Percentiles rank a stretch among this genome's conserved stretches.
Evolutionary conservation across 2,113 vertebrate species (phyloP).

Genomic region (Calidris pugnax): DNA sequence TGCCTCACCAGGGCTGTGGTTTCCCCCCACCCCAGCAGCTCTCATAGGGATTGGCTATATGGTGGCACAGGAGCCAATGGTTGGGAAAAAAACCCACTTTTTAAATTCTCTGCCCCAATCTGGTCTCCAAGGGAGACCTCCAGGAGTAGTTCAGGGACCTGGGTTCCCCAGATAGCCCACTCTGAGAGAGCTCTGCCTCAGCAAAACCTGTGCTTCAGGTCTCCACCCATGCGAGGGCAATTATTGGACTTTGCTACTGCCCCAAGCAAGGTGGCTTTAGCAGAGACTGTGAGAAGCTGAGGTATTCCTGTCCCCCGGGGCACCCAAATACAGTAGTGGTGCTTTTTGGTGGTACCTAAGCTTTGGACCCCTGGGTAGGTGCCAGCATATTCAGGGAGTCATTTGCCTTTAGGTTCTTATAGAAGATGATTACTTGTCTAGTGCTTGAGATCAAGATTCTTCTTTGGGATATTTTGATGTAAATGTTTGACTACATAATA

Average conservation of each 20-base stretch:
- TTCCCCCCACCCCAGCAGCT: neutral
- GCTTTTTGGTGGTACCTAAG: neutral
- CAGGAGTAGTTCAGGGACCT: neutral
- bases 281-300: neutral
- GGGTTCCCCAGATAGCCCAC: neutral
- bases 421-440: neutral
- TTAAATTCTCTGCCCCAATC: neutral
- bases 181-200: neutral
- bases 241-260: too few species aligned
- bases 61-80: neutral
- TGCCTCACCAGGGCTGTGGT: neutral
- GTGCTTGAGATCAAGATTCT: neutral
- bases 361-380: neutral
- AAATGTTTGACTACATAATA: neutral
- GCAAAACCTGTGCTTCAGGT: neutral
- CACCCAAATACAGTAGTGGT: neutral
- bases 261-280: neutral
- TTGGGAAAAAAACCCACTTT: neutral
- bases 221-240: neutral
- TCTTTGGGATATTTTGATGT: neutral
- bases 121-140: neutral
- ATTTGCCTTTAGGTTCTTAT: neutral
- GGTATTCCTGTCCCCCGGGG: neutral
- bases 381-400: neutral
- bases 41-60: rapidly evolving